Evolutionary conservation across 1,140 invertebrate species (phyloP), one percentile per base, ranked within the genome.

Genomic region (Drosophila pruinosa): DNA sequence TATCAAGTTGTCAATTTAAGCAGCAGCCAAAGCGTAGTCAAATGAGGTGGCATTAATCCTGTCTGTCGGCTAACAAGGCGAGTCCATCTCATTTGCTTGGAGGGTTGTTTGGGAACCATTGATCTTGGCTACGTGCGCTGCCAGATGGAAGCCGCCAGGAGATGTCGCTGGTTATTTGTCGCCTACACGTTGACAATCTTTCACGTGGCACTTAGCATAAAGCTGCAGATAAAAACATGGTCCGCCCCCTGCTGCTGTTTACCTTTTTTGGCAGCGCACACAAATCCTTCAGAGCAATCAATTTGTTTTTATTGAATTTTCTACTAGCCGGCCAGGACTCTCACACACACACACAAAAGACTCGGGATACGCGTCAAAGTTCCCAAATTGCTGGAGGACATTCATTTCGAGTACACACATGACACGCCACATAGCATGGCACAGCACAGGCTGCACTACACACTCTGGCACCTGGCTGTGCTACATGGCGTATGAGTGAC

Each of bases 231-330:
- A 62, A 56, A 56, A 68, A 50, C 22, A 45, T 12, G 7, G 7
- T 5, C 52, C 17, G 26, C 22, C 15, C 21, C 14, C 7, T 1
- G 3, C 19, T 19, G 17, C 36, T 72, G 56, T 72, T 72, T 71
- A 78, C 78, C 68, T 85, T 82, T 76, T 71, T 76, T 59, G 63
- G 34, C 72, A 68, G 68, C 77, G 65, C 45, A 26, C 45, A 28
- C 77, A 81, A 86, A 85, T 86, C 81, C 73, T 71, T 57, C 73
- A 53, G 45, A 86, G 77, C 80, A 85, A 85, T 85, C 80, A 85
- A 85, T 85, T 86, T 81, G 81, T 71, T 85, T 85, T 85, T 85
- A 85, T 85, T 85, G 81, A 85, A 86, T 86, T 85, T 86, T 75
- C 54, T 28, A 22, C 58, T 34, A 59, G 73, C 56, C 63, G 39